Evolutionary conservation across 2,113 vertebrate species (phyloP).

Genomic region (Protobothrops mucrosquamatus): DNA sequence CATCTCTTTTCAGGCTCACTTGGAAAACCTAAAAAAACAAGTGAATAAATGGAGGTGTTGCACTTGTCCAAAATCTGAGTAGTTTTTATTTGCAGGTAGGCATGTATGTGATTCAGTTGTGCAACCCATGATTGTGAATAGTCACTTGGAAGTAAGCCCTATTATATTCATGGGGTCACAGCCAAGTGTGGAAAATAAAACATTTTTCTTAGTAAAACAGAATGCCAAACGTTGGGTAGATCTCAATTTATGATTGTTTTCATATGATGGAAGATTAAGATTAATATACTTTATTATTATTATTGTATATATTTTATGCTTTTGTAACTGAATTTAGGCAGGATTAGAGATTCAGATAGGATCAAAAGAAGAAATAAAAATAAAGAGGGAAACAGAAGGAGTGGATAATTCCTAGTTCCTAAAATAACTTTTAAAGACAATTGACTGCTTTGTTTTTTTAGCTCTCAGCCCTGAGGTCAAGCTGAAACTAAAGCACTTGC

Average conservation of each 20-base stretch:
- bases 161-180: background rate
- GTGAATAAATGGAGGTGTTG: background rate
- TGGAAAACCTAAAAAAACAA: background rate
- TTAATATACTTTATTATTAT: background rate
- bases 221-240: background rate
- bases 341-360: background rate
- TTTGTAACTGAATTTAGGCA: background rate
- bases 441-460: background rate
- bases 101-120: background rate
- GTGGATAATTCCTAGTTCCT: background rate
- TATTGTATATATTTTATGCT: background rate
- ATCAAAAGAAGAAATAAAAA: background rate
- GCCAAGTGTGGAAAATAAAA: background rate
- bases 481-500: background rate
- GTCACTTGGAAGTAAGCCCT: background rate
- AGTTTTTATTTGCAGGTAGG: background rate
- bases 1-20: background rate
- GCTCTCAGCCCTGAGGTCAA: background rate
- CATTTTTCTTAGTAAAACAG: constrained; percentile 15
- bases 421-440: background rate
- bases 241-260: background rate
- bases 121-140: background rate
- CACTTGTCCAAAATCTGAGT: background rate
- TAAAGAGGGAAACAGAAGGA: background rate
- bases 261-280: constrained; percentile 24